Base-by-base conservation (phyloP, 2,888 invertebrate genomes). In the Aspidiotus destructor region DNA sequence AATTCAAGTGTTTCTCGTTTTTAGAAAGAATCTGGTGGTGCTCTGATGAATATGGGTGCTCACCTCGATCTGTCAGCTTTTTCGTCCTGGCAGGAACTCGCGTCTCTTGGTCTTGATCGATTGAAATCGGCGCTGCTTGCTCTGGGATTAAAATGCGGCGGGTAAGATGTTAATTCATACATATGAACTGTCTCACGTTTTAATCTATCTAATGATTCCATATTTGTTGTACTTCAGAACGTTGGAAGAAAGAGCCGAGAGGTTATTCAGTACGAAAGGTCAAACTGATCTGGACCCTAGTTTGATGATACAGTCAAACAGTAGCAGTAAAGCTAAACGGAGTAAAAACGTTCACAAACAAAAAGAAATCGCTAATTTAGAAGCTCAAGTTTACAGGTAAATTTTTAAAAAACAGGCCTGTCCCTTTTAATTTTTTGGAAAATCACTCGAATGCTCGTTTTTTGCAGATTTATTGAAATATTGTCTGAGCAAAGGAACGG, bases 41-140 rank as follows among this genome's bases (percentile, higher is more conserved):
- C 95, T 5, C 78, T 99, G 71, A 89, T 95, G 0, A 92, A 96
- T 76, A 86, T 93, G 7, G 97, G 97, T 17, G 98, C 98, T 6
- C 95, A 96, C 81, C 83, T 99, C 72, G 99, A 99, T 78, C 80
- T 99, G n/a, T 95, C 96, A 0, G 95, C 96, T 0, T 99, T 98
- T 78, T 94, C 94, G 0, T 95, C 95, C 17, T 91, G 92, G 86
- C 92, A 94, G 79, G 99, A 99, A 79, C 79, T 99, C 71, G 97
- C 98, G 0, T 96, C 97, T 0, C 81, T 99, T 5, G 99, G 99
- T 17, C 79, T 99, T 73, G 99, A 99, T 81, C 86, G 99, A 76
- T 82, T 99, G 52, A 99, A 99, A 78, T 96, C 96, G 0, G 98
- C 97, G 0, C 80, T 98, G 13, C 90, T 97, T 87, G 98, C 98